These are phyloP conservation scores for Anoplophora glabripennis DNA, from an alignment of 1,140 invertebrate genomes.

Conservation along the genomic window DNA sequence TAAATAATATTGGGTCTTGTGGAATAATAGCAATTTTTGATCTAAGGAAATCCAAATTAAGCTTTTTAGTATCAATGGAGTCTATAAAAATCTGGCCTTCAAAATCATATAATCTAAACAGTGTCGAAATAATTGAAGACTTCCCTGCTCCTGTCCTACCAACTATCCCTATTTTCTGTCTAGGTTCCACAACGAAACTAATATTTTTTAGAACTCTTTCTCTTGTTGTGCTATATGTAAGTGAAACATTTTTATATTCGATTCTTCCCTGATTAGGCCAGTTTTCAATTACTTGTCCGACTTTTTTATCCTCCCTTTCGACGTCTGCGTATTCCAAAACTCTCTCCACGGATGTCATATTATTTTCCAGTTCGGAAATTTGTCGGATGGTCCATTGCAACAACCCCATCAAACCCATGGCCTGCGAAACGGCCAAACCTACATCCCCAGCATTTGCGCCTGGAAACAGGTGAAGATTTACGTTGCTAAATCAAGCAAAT, in stretches of 20 bases:
- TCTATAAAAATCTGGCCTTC: too few species aligned
- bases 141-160: too few species aligned
- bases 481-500: too few species aligned
- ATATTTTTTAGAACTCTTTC: constrained; percentile 67
- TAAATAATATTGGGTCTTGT: too few species aligned
- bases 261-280: constrained; percentile 75
- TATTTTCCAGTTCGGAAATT: constrained; percentile 70
- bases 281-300: constrained; percentile 47
- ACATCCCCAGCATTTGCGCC: constrained; percentile 56
- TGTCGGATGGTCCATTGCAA: constrained; percentile 81
- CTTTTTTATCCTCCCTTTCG: constrained; percentile 50
- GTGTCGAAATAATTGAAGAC: too few species aligned
- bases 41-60: too few species aligned
- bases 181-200: too few species aligned
- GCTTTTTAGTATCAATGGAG: too few species aligned
- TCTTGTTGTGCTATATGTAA: constrained; percentile 58
- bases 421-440: constrained; percentile 75
- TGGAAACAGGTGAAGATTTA: too few species aligned
- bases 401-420: constrained; percentile 73
- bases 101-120: too few species aligned
- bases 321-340: constrained; percentile 62
- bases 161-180: too few species aligned
- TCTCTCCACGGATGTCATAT: constrained; percentile 77
- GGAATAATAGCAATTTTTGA: too few species aligned
- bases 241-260: constrained; percentile 61